Conservation (phyloP, 2,113 vertebrate genomes). For the Eolophus roseicapilla region DNA sequence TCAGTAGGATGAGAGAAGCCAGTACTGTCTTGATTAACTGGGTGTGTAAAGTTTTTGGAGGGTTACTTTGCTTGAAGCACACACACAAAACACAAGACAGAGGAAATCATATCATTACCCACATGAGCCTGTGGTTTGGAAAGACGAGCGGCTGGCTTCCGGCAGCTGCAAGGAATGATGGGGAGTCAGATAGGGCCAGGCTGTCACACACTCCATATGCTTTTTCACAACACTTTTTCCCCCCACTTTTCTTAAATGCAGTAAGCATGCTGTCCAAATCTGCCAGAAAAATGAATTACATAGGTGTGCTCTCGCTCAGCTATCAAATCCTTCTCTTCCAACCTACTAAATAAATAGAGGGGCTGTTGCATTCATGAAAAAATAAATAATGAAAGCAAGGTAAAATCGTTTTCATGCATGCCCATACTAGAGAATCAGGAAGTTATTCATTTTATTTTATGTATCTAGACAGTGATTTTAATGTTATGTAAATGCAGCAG, state of each 20-base stretch:
- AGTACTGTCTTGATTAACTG: background rate
- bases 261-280: background rate
- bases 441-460: conserved; percentile 66
- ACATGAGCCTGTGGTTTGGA: conserved; percentile 73
- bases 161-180: conserved; percentile 75
- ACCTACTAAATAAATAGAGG: background rate
- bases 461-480: conserved; percentile 71
- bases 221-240: background rate
- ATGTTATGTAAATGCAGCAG: conserved; percentile 71
- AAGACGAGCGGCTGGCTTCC: conserved; percentile 67
- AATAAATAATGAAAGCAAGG: background rate
- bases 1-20: background rate
- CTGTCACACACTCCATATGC: background rate
- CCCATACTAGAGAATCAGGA: conserved; percentile 35
- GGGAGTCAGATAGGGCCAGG: conserved; percentile 47
- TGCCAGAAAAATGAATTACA: conserved; percentile 29
- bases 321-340: conserved; percentile 38
- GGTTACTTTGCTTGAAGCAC: conserved; percentile 23
- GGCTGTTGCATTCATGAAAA: background rate
- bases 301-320: background rate
- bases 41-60: background rate
- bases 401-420: conserved; percentile 49
- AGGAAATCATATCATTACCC: conserved; percentile 58
- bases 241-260: background rate
- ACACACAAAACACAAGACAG: conserved; percentile 19